Percentiles rank a stretch among this genome's conserved stretches.
These are phyloP conservation scores for Malthinus seriepunctatus DNA, from an alignment of 2,888 invertebrate genomes.

Conservation along the genomic window DNA sequence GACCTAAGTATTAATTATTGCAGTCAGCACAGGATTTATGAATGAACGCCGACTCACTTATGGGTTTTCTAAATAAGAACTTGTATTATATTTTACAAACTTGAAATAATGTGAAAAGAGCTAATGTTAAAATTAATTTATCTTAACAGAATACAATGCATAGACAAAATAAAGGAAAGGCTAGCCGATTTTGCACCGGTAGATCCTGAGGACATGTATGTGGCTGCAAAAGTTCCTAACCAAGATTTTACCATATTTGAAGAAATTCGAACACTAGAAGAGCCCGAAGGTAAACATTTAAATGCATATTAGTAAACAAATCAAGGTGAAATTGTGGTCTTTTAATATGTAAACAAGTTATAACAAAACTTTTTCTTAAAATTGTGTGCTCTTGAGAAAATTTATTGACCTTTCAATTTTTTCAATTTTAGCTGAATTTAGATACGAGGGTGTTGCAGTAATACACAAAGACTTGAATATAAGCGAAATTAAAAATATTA, in stretches of 20 bases:
- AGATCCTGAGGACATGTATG: slow-evolving; percentile 88
- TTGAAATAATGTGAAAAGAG: no score
- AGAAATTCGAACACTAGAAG: slow-evolving; percentile 76
- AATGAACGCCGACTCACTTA: no score
- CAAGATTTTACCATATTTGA: slow-evolving; percentile 76
- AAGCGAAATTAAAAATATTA: slow-evolving; percentile 67
- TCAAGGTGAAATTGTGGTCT: slow-evolving; percentile 8
- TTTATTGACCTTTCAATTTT: neutral
- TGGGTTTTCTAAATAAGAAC: no score
- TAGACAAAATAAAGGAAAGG: slow-evolving; percentile 72
- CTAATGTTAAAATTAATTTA: neutral
- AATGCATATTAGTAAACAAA: slow-evolving; percentile 3
- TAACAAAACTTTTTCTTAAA: neutral
- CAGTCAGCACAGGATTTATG: no score
- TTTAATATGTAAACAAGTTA: neutral
- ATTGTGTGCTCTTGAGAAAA: slow-evolving; percentile 1
- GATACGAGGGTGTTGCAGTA: slow-evolving; percentile 82
- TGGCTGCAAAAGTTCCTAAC: slow-evolving; percentile 72
- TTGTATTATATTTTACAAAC: no score
- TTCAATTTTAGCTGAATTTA: slow-evolving; percentile 67
- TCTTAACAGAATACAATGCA: slow-evolving; percentile 65
- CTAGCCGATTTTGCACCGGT: slow-evolving; percentile 81
- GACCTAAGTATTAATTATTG: no score
- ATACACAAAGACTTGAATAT: slow-evolving; percentile 76
- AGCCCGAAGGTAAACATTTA: slow-evolving; percentile 65